Percentiles rank a stretch among this genome's conserved stretches.
Conservation (phyloP, 2,113 vertebrate species). For the Microcebus griseorufus region DNA sequence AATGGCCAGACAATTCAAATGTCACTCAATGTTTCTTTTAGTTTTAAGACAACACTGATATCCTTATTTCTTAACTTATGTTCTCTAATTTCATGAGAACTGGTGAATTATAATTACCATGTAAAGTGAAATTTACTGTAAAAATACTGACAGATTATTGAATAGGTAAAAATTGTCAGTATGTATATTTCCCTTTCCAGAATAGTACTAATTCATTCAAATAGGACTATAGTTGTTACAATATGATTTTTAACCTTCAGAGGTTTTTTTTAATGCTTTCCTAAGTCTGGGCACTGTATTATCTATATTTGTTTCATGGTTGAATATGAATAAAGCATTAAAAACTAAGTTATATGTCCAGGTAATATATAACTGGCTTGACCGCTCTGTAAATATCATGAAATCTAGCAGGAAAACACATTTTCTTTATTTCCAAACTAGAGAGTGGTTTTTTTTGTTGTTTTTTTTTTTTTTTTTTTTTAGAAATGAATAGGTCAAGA, state of each 20-base stretch:
- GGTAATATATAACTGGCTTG: constrained; percentile 46
- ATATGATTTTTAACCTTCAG: background rate
- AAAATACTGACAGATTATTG: constrained; percentile 37
- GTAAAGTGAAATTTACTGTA: constrained; percentile 17
- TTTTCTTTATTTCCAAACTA: constrained; percentile 47
- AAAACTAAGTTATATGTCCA: constrained; percentile 29
- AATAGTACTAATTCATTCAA: constrained; percentile 31
- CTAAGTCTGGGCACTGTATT: constrained; percentile 44
- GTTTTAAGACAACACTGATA: background rate
- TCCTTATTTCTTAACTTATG: too few species aligned
- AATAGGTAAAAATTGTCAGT: constrained; percentile 22
- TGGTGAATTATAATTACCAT: background rate
- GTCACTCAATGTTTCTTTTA: background rate
- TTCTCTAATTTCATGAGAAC: background rate
- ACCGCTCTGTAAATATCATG: constrained; percentile 49
- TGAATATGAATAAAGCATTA: constrained; percentile 60
- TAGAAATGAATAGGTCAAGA: constrained; percentile 53
- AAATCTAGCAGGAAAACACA: constrained; percentile 49
- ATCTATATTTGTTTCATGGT: constrained; percentile 52
- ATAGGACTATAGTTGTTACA: background rate
- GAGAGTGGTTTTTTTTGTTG: background rate
- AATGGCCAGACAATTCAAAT: background rate
- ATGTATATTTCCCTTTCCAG: background rate
- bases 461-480: constrained; percentile 53
- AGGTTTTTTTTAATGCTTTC: background rate